Conservation (phyloP, 2,888 invertebrate genomes). For the Xestia rhomboidea region DNA sequence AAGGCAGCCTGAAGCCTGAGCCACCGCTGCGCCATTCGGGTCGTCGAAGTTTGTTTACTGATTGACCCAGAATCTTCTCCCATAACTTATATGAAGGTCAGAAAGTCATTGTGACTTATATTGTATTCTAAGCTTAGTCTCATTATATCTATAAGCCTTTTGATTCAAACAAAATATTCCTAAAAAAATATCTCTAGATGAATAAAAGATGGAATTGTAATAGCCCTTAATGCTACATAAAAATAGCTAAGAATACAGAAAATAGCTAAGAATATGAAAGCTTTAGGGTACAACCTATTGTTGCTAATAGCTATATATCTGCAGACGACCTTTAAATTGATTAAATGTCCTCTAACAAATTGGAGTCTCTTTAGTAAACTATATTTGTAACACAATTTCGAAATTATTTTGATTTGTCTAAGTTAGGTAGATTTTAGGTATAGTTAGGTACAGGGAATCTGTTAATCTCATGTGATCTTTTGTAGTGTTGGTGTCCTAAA, state of each 20-base stretch:
- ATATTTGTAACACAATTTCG: neutral
- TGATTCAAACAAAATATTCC: slow-evolving; percentile 15
- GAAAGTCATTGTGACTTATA: neutral
- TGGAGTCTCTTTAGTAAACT: neutral
- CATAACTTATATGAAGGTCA: neutral
- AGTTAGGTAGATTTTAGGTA: neutral
- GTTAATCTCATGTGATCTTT: neutral
- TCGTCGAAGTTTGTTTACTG: neutral
- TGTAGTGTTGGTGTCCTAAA: too few relatives aligned
- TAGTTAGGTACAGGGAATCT: neutral
- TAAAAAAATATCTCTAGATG: neutral
- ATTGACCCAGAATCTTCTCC: neutral
- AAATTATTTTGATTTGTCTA: neutral
- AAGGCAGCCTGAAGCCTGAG: too few relatives aligned
- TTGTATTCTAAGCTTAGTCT: neutral
- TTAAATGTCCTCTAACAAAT: slow-evolving; percentile 11
- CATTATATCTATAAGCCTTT: neutral
- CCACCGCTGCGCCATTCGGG: too few relatives aligned
- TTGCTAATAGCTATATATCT: slow-evolving; percentile 7
- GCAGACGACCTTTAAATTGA: slow-evolving; percentile 15
- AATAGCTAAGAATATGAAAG: slow-evolving; percentile 22
- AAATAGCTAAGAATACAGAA: slow-evolving; percentile 26
- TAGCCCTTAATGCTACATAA: neutral
- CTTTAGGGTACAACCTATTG: slow-evolving; percentile 1
- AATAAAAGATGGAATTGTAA: slow-evolving; percentile 28